Base-by-base conservation (phyloP, 1,140 invertebrate genomes). In the Amphibalanus amphitrite region DNA sequence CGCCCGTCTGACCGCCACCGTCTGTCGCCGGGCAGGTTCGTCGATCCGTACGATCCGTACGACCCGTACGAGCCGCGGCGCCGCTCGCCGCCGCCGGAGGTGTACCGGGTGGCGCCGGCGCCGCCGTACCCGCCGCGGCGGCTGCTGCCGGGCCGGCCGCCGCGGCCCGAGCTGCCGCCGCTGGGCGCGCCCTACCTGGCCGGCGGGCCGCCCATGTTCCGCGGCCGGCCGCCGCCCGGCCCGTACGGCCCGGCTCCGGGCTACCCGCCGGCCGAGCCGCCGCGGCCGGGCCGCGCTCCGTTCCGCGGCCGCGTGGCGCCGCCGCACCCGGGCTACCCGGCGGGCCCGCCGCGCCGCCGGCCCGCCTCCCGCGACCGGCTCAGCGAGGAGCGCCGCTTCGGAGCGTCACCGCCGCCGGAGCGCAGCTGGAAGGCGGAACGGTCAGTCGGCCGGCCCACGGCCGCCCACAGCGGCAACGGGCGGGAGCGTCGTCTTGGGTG, bases 211-310 rank as follows among this genome's bases (percentile, higher is more conserved):
- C 70, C 26, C 3, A 4, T 25, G 10, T 38, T 65, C 64, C 64
- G 64, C 64, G 23, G 64, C 20, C 73, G 72, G 8, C 73, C 73
- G n/a, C 67, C 40, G 28, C 74, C 74, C 8, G n/a, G n/a, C n/a
- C 33, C 69, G 10, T 38, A 71, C 47, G 59, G 71, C 26, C 68
- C 70, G 17, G 3, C 23, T 20, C 33, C 67, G 64, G 13, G 28
- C n/a, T n/a, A n/a, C 28, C n/a, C 28, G 26, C 67, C 72, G 65
- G 23, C 71, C 71, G 20, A 65, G 40, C 30, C 38, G 59, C 29
- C n/a, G 65, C 28, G 72, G n/a, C n/a, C n/a, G 28, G 69, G 38
- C 40, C 29, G 29, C 64, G 25, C 4, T 29, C 30, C n/a, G 28
- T 30, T 26, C 71, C 30, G 28, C 71, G 29, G 29, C 13, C 64